phyloP scores from a whole-genome alignment of 2,888 invertebrate species.

The Protodeltote pygarga region DNA sequence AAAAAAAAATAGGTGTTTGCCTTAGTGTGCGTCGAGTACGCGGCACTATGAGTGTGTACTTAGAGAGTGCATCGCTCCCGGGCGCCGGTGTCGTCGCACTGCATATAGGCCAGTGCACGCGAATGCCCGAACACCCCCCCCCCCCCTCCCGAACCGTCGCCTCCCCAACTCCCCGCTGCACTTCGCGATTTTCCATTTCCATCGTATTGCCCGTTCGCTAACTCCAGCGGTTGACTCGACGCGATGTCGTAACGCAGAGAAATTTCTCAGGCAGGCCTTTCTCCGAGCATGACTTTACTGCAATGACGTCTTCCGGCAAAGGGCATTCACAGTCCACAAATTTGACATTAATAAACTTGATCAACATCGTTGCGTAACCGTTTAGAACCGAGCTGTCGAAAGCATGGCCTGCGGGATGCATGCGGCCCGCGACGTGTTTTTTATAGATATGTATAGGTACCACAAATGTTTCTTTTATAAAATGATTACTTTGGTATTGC shows the following conservation, averaged over 20 bases:
- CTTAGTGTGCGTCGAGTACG: slow-evolving; percentile 81
- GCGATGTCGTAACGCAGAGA: slow-evolving; percentile 74
- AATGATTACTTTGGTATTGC: too few relatives aligned
- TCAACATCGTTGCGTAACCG: slow-evolving; percentile 30
- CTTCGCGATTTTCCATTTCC: slow-evolving; percentile 85
- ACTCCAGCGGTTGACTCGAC: slow-evolving; percentile 69
- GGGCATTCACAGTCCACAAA: slow-evolving; percentile 62
- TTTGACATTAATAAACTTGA: slow-evolving; percentile 56
- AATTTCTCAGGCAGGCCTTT: slow-evolving; percentile 75
- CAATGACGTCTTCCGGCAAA: slow-evolving; percentile 68
- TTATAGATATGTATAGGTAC: too few relatives aligned
- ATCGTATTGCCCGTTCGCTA: slow-evolving; percentile 72
- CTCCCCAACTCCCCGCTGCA: slow-evolving; percentile 62
- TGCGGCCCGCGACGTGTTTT: too few relatives aligned
- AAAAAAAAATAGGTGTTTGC: slow-evolving; percentile 79
- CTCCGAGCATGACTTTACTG: slow-evolving; percentile 57
- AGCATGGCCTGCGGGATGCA: too few relatives aligned
- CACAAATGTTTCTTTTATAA: too few relatives aligned
- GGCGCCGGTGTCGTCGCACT: slow-evolving; percentile 85
- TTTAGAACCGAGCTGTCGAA: slow-evolving; percentile 18
- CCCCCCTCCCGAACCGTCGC: slow-evolving; percentile 41
- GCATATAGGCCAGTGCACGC: slow-evolving; percentile 87
- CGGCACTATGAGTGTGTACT: slow-evolving; percentile 76
- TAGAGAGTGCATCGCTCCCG: slow-evolving; percentile 86
- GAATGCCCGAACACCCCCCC: slow-evolving; percentile 75